Evolutionary conservation across 2,888 invertebrate species (phyloP), one percentile per base, ranked within the genome.

Genomic region (Noctua janthina): DNA sequence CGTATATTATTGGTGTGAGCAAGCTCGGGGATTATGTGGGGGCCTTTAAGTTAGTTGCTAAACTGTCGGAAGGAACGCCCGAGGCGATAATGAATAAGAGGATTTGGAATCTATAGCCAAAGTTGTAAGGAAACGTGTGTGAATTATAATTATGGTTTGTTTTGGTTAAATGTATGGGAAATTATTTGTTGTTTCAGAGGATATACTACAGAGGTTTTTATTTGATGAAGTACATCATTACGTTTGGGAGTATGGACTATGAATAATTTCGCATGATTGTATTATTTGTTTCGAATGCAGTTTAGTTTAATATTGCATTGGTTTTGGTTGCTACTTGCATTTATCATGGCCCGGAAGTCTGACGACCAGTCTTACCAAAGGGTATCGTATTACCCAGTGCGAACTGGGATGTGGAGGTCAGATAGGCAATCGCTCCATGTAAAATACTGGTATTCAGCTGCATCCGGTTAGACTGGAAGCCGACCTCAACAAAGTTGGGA

Each of bases 21-120:
- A 67, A 76, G 75, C 71, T 62, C 5, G 29, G 66, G 83, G 85
- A 77, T 82, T 81, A 77, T 29, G 59, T 73, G 54, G 76, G 76
- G 59, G 49, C 56, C 49, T 80, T 77, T 82, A 88, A 87, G 64
- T 87, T 89, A 76, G 87, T 89, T 87, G 72, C 70, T 68, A 71
- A 87, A 89, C 77, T 89, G 85, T 76, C 71, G 73, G 73, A 51
- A 78, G 87, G 79, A 73, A 78, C 49, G 82, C 88, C 78, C 76
- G 79, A 29, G 68, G 88, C 85, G 72, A 87, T 89, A 87, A 87
- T 89, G 85, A 89, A 88, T 89, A 84, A 89, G 89, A 64, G 74
- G 78, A 85, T 87, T 89, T 82, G 75, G 74, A 89, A 89, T 89
- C 82, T 87, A 87, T 82, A 78, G 89, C 43, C 78, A 54, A 89